Percentiles rank a stretch among this genome's conserved stretches.
Evolutionary conservation across 2,113 vertebrate species (phyloP).

Genomic region (Felis catus): DNA sequence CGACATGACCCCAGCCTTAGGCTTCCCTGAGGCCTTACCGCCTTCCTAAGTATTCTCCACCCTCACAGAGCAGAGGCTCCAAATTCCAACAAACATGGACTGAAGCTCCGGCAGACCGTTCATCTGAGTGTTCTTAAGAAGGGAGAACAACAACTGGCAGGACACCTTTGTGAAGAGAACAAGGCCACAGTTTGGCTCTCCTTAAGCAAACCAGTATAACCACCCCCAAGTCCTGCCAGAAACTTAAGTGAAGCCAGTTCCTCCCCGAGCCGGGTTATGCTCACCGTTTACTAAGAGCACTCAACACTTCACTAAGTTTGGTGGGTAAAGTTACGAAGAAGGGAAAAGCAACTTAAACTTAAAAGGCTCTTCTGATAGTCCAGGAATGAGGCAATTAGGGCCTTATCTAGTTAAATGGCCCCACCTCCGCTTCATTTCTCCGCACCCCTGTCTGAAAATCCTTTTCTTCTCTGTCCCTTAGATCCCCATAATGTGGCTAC

Average conservation of each 20-base stretch:
- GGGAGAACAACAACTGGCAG: neutral
- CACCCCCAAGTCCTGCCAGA: neutral
- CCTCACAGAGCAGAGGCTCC: neutral
- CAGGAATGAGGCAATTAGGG: constrained; percentile 47
- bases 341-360: constrained; percentile 36
- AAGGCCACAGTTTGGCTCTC: neutral
- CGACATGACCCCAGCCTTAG: neutral
- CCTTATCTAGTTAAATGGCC: constrained; percentile 23
- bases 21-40: neutral
- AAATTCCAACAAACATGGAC: neutral
- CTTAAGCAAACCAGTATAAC: neutral
- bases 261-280: neutral
- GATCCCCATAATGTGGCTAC: neutral
- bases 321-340: constrained; percentile 22
- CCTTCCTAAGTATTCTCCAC: neutral
- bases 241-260: neutral
- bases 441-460: neutral
- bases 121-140: neutral
- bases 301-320: neutral
- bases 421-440: constrained; percentile 3
- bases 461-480: neutral
- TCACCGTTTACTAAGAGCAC: neutral
- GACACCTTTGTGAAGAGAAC: neutral
- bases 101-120: neutral
- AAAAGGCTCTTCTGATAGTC: constrained; percentile 56